A percentile compares a stretch with the other conserved stretches of the same genome.
These are phyloP conservation scores for Artemisiospiza belli DNA, from an alignment of 2,113 vertebrate species.

Conservation along the genomic window DNA sequence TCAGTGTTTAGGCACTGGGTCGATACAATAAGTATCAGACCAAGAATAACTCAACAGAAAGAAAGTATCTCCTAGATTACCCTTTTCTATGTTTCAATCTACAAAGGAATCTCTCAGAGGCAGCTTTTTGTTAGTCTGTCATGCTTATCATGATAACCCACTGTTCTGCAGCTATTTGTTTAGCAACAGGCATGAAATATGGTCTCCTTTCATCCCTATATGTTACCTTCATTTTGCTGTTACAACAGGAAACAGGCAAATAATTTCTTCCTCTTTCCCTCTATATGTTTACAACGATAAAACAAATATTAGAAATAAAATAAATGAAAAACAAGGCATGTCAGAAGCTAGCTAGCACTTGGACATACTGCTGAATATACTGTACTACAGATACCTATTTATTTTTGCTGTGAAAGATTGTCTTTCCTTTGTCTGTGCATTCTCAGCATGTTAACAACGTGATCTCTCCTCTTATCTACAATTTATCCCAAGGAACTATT, in stretches of 20 bases:
- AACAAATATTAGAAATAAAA: conserved; percentile 16
- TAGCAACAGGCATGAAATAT: conserved; percentile 50
- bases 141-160: conserved; percentile 20
- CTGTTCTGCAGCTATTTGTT: conserved; percentile 48
- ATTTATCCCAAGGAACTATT: conserved; percentile 62
- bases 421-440: conserved; percentile 42
- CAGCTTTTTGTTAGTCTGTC: conserved; percentile 41
- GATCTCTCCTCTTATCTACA: conserved; percentile 62
- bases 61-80: conserved; percentile 50
- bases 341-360: background rate
- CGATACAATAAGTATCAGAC: background rate
- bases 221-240: conserved; percentile 1
- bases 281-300: background rate
- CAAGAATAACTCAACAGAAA: conserved; percentile 12
- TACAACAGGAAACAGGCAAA: conserved; percentile 43
- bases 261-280: conserved; percentile 26
- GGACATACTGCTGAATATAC: background rate
- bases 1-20: background rate
- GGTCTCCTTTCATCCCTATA: conserved; percentile 9
- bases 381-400: conserved; percentile 15
- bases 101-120: conserved; percentile 36
- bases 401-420: conserved; percentile 30
- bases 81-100: background rate
- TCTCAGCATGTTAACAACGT: conserved; percentile 55
- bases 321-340: background rate